Evolutionary conservation across 2,797 vertebrate species (phyloP), one percentile per base, ranked within the genome.

Genomic region (Anniella stebbinsi): DNA sequence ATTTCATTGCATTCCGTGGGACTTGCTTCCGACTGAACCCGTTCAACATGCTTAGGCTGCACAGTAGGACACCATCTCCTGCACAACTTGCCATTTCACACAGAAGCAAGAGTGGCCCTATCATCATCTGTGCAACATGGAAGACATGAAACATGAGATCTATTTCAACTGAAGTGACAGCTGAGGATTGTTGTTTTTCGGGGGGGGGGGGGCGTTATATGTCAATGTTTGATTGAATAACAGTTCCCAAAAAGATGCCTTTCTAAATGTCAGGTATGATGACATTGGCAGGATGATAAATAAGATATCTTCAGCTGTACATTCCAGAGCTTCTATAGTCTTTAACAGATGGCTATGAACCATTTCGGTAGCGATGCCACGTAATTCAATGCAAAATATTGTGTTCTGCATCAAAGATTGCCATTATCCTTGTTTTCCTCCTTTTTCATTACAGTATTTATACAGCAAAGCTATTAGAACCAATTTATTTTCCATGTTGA

Each of bases 251-350:
- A 93, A 95, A 96, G 94, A 95, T 91, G 90, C n/a, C 90, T 96
- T 94, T 92, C 92, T 87, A n/a, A 84, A 96, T 94, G 95, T 97
- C 95, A 96, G 93, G 92, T 91, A 94, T 75, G 90, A 96, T 96
- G 96, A 97, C 97, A 96, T 86, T 95, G 95, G 93, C 91, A 93
- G 95, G 92, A 93, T 94, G 96, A 75, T 70, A 63, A 63, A 15
- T 63, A 90, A 84, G 1, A 96, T 94, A 87, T 77, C 88, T 87
- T 95, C 70, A 17, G 89, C 93, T 92, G 84, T 94, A 96, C 96
- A 96, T 96, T 94, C 87, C 91, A 89, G 87, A 60, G 85, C 82
- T 95, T 95, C 92, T 91, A 88, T 90, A 87, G 92, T 89, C 15
- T 96, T 1, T 95, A 96, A 93, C 88, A 95, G 95, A 94, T 91